phyloP scores from a whole-genome alignment of 2,797 vertebrate genomes.

The Otolemur crassicaudatus region DNA sequence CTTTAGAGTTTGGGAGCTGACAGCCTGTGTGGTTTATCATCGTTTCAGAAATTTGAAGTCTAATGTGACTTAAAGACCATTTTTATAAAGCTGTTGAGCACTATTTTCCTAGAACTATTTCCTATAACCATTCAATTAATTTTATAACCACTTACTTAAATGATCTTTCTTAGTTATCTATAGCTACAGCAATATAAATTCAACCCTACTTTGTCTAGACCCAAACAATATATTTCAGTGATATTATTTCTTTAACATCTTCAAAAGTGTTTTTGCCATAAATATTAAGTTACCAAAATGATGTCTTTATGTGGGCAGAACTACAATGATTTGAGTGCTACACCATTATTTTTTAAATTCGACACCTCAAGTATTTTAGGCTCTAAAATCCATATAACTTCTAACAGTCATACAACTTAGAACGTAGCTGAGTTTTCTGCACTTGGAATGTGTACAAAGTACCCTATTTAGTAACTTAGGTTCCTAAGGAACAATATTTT shows the following conservation, averaged over 20 bases:
- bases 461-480: not conserved
- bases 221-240: not conserved
- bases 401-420: not conserved
- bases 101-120: not conserved
- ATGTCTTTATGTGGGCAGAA: not conserved
- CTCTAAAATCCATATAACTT: not conserved
- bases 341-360: not conserved
- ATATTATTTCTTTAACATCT: not conserved
- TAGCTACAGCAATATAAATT: not conserved
- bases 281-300: not conserved
- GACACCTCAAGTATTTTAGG: not conserved
- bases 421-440: not conserved
- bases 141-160: slow-evolving; percentile 28
- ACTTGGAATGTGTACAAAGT: not conserved
- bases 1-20: not conserved
- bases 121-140: not conserved
- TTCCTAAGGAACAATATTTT: not conserved
- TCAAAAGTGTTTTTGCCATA: not conserved
- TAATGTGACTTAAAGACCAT: not conserved
- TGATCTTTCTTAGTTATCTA: not conserved
- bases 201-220: not conserved
- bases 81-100: not conserved
- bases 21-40: not conserved
- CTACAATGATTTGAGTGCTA: not conserved
- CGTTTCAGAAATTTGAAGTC: slow-evolving; percentile 20